Base-by-base conservation (phyloP, 2,888 invertebrate genomes). In the Unio delphinus region DNA sequence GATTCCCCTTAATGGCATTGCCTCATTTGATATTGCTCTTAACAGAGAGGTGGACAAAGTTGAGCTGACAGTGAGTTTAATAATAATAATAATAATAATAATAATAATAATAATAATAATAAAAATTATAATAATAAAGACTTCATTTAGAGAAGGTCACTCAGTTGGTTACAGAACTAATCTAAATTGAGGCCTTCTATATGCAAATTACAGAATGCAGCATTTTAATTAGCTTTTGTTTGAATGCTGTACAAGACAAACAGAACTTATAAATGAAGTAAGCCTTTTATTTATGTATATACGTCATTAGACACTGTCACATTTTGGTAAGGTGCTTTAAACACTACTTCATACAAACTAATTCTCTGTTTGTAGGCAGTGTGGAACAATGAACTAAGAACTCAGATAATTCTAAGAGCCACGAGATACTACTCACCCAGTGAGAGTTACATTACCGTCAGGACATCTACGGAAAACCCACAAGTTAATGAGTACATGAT, bases 401-500 rank as follows among this genome's bases (percentile, higher is more conserved):
- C 74, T 11, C 63, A 73, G 18, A 80, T 84, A 15, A 73, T 78
- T 56, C 60, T 88, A 73, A 78, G 71, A 63, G 82, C 86, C 1
- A 77, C 75, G 17, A 70, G 82, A 18, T 96, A 97, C 89, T 94
- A 94, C 90, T 96, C 96, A 67, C 95, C 94, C 1, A 92, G 93
- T 75, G 93, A 95, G 88, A 94, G 94, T 80, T 96, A 96, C 87
- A 93, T 98, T 17, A 94, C 95, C 86, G 94, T 97, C 28, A 92
- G 94, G 8, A 97, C 97, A 1, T 95, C 95, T 74, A 97, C 97
- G 0, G 93, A 78, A 45, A 72, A 75, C 63, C 88, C 89, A 1
- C 80, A 80, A 92, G 95, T 94, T 23, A 97, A 97, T 55, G 96
- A 97, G 89, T 98, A 97, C 89, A 95, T 98, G 84, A 94, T 98